A percentile compares a stretch with the other conserved stretches of the same genome.
phyloP scores from a whole-genome alignment of 2,113 vertebrate species.

The Pogona vitticeps region DNA sequence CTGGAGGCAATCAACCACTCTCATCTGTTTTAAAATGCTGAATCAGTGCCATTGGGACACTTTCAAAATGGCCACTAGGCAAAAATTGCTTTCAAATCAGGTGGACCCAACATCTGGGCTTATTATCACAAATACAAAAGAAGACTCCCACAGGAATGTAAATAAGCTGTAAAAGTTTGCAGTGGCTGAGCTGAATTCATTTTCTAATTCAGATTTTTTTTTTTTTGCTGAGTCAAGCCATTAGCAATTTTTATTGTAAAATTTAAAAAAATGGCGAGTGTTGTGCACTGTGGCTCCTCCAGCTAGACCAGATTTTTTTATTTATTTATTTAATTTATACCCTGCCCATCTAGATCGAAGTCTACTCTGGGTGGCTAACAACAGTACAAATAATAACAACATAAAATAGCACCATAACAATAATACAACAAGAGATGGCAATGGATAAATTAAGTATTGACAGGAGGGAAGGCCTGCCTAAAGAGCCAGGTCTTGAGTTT shows the following conservation, averaged over 20 bases:
- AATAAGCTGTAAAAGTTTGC: constrained; percentile 33
- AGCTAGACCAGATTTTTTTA: neutral
- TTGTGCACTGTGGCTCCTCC: neutral
- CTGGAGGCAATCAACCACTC: constrained; percentile 55
- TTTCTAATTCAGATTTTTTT: constrained; percentile 61
- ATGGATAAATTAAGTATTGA: too few relatives aligned
- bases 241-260: constrained; percentile 57
- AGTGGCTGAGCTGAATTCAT: constrained; percentile 53
- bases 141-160: constrained; percentile 51
- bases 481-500: too few relatives aligned
- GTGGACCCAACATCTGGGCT: constrained; percentile 70
- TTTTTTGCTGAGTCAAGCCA: constrained; percentile 53
- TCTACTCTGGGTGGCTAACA: too few relatives aligned
- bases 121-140: constrained; percentile 61
- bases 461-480: too few relatives aligned
- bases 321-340: too few relatives aligned
- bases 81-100: constrained; percentile 64
- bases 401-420: too few relatives aligned
- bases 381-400: too few relatives aligned
- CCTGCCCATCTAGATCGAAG: too few relatives aligned
- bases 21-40: constrained; percentile 66
- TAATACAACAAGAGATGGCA: too few relatives aligned
- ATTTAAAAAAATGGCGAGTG: neutral
- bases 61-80: constrained; percentile 61
- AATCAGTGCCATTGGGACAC: constrained; percentile 67